Percentiles rank a stretch among this genome's conserved stretches.
Conservation (phyloP, 2,797 vertebrate genomes). For the Taeniopygia guttata region DNA sequence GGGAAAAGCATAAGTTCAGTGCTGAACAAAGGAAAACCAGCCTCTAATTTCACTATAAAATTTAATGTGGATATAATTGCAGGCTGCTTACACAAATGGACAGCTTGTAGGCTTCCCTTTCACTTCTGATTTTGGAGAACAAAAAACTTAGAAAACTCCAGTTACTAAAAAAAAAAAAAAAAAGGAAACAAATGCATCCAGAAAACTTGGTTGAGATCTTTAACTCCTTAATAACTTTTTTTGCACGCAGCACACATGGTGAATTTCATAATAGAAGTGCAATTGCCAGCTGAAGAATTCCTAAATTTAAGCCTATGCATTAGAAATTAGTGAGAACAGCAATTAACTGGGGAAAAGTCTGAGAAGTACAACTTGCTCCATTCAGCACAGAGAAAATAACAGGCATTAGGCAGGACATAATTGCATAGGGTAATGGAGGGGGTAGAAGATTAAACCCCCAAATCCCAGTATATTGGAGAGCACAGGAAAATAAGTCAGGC, state of each 20-base stretch:
- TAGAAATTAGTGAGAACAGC: not conserved
- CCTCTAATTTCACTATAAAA: not conserved
- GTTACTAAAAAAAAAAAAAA: not conserved
- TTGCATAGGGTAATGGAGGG: not conserved
- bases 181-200: not conserved
- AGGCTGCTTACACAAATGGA: not conserved
- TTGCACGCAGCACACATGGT: not conserved
- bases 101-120: not conserved
- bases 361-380: not conserved
- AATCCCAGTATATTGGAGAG: not conserved
- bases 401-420: not conserved
- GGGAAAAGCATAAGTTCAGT: not conserved
- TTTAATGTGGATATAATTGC: not conserved
- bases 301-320: not conserved
- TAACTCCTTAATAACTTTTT: not conserved
- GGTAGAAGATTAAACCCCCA: not conserved
- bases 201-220: not conserved
- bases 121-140: not conserved
- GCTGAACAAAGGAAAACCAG: not conserved
- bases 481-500: not conserved
- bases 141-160: not conserved
- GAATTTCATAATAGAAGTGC: not conserved
- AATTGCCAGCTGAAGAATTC: not conserved
- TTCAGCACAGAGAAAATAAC: not conserved
- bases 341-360: not conserved